phyloP scores from a whole-genome alignment of 2,113 vertebrate species.

The Anolis carolinensis region DNA sequence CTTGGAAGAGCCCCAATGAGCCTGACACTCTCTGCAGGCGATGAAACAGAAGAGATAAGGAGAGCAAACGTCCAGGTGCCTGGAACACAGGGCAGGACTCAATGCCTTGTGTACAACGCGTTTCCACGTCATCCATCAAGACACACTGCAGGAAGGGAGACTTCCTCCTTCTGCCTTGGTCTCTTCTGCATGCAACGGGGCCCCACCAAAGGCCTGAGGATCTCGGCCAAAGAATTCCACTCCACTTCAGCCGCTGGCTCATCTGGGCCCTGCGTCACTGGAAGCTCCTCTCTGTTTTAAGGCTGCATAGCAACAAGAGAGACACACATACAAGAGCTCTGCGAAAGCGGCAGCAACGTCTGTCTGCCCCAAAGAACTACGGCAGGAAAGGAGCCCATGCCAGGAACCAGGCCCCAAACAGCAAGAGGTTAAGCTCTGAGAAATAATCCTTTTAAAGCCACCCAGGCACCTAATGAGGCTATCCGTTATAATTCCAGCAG shows the following conservation, averaged over 20 bases:
- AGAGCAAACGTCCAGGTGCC: background rate
- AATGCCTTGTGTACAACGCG: background rate
- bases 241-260: background rate
- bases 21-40: background rate
- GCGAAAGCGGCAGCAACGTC: accelerated
- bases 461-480: background rate
- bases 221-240: background rate
- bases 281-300: background rate
- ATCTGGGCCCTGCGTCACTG: background rate
- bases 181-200: background rate
- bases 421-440: accelerated
- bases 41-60: background rate
- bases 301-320: slow-evolving; percentile 15
- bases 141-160: background rate
- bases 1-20: background rate
- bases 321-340: background rate
- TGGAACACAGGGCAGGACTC: background rate
- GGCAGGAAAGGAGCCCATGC: background rate
- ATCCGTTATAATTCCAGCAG: background rate
- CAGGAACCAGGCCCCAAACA: accelerated
- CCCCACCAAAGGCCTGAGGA: background rate
- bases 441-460: accelerated
- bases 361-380: accelerated
- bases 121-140: background rate
- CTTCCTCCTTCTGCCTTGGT: background rate